Base-by-base conservation (phyloP, 1,140 invertebrate genomes). In the Cyclina sinensis region DNA sequence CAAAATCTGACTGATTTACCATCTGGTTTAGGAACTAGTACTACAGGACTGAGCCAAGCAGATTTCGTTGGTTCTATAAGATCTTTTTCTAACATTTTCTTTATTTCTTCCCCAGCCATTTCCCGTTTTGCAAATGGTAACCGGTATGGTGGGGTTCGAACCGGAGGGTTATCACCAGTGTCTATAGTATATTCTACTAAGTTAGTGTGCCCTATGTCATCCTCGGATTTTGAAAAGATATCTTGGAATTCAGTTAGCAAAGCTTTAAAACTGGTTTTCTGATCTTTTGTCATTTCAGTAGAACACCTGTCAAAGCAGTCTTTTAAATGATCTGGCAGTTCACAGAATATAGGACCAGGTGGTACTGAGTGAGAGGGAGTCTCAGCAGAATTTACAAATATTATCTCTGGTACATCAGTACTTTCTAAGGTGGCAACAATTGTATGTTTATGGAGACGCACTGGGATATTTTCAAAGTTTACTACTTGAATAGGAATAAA, bases 181-280 rank as follows among this genome's bases (percentile, higher is more conserved):
- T 83, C 62, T 24, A 83, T 83, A 9, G 32, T 68, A 48, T 65
- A 73, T 70, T 83, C 62, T 24, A 48, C 57, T 11, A 68, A 32
- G 39, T 70, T 35, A 21, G 81, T 83, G 21, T 32, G 46, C 9
- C 81, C 81, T 30, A 83, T 83, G 37, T 83, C 35, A 9, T 70
- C 46, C 1, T 46, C 43, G 5, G 59, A 70, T 68, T 59, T 68
- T 24, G 32, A 83, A 30, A 83, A 68, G 1, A 48, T 48, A 83
- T 70, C 81, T 73, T 65, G 59, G 51, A 46, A 70, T 48, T 83
- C 62, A 27, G 70, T 70, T 7, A 83, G 43, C 12, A 83, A 51
- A 27, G 43, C 30, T 12, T 68, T 68, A 83, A n/a, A 70, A 35
- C 14, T 16, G 24, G 21, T 51, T 2, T 48, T 37, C 27, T 46